A percentile compares a stretch with the other conserved stretches of the same genome.
Evolutionary conservation across 2,113 vertebrate genomes (phyloP).

Genomic region (Corythaixoides concolor): DNA sequence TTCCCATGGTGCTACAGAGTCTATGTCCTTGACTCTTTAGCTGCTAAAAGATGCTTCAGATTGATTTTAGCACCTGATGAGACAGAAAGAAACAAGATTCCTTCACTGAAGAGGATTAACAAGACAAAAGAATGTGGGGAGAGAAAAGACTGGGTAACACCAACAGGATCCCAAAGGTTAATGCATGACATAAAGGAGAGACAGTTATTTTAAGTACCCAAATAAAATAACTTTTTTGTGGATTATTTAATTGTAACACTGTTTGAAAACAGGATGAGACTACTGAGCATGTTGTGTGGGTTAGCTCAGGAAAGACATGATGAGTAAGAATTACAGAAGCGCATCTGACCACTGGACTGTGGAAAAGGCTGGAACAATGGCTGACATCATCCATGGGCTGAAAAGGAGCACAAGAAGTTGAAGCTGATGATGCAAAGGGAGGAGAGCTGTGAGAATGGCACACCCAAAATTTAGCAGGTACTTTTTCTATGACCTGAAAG

Average conservation of each 20-base stretch:
- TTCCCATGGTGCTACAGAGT: background rate
- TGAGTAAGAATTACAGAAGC: background rate
- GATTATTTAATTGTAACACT: background rate
- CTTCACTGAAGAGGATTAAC: background rate
- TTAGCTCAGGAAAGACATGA: background rate
- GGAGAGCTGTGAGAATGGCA: background rate
- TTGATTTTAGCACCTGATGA: background rate
- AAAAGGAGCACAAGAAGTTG: background rate
- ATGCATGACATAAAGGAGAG: background rate
- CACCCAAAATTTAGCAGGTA: background rate
- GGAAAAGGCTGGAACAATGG: background rate
- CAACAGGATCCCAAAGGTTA: background rate
- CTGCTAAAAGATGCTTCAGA: background rate
- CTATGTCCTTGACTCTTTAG: background rate
- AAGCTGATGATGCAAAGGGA: background rate
- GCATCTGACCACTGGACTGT: background rate
- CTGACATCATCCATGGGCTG: background rate
- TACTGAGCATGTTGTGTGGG: background rate
- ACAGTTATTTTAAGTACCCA: background rate
- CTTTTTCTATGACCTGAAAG: background rate
- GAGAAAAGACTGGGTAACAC: background rate
- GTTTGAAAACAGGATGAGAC: background rate
- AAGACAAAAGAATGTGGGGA: background rate
- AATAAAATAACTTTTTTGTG: background rate
- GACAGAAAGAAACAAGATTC: background rate